Conservation (phyloP, 1,140 invertebrate genomes). For the Dryas iulia region DNA sequence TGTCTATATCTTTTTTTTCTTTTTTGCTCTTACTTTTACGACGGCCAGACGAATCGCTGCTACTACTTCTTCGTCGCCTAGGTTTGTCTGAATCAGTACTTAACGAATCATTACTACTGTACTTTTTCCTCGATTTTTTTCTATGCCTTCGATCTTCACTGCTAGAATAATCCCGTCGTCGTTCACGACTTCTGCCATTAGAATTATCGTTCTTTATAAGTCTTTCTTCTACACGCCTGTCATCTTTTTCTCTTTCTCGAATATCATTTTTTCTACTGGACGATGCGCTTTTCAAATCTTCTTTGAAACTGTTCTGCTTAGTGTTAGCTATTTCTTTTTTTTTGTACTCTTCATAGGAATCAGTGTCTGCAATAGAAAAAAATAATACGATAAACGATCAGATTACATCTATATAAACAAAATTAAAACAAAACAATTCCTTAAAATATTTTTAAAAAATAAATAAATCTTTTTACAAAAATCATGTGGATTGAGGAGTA, state of each 20-base stretch:
- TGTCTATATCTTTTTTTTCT: conserved; percentile 71
- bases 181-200: conserved; percentile 46
- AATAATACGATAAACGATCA: background rate
- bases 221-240: conserved; percentile 35
- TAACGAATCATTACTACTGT: conserved; percentile 68
- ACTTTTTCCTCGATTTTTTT: conserved; percentile 70
- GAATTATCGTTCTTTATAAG: conserved; percentile 33
- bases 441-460: too few species aligned
- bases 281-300: conserved; percentile 26
- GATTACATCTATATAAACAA: background rate
- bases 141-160: conserved; percentile 63
- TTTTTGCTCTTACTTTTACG: conserved; percentile 48
- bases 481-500: too few species aligned
- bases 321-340: conserved; percentile 75
- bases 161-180: conserved; percentile 48
- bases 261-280: conserved; percentile 38
- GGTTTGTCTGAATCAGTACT: conserved; percentile 62
- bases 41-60: conserved; percentile 44
- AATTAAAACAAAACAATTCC: too few species aligned
- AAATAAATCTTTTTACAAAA: too few species aligned
- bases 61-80: conserved; percentile 51
- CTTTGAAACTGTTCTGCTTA: conserved; percentile 43
- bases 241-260: conserved; percentile 29
- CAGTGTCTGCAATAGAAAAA: conserved; percentile 81
- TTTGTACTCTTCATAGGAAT: conserved; percentile 85